Base-by-base conservation (phyloP, 2,888 invertebrate species). In the Asteroscopus sphinx region DNA sequence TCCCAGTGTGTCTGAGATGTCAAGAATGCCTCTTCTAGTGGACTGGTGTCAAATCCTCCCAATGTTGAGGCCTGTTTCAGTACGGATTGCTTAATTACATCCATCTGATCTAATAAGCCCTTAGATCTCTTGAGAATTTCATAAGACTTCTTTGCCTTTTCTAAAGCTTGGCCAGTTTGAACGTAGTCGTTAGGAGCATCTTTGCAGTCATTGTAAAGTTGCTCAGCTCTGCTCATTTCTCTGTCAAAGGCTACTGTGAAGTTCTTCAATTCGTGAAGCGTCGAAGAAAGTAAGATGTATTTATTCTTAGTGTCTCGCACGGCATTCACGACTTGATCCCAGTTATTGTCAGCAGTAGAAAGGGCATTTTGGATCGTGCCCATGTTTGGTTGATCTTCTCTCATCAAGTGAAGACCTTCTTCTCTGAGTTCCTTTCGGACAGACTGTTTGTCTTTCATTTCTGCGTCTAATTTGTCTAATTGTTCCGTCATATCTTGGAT, bases 361-460 rank as follows among this genome's bases (percentile, higher is more conserved):
- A 98, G 88, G 41, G 96, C 96, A 73, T 97, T 97, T 87, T 98
- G 98, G 59, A 98, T 96, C 0, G 96, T 95, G 0, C 97, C 96
- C 88, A 97, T 96, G 72, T 97, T 97, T 47, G 96, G 95, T 79
- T 97, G 96, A 89, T 98, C 97, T 91, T 97, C 96, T 81, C 97
- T 96, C 96, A 98, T 96, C 68, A 98, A 89, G 76, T 96, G 95
- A 51, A 97, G 94, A 0, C 97, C 98, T 91, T 97, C 96, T 79
- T 96, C 96, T 76, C 97, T 96, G n/a, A 98, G 92, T 68, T 96
- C 95, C 67, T 97, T 96, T 79, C 96, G 96, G 0, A 96, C 90
- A 4, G 95, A 89, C 71, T 95, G 94, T 72, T 96, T 96, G 12
- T 95, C 94, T 75, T 95, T 95, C 5, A 96, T 80, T 8, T 95